Evolutionary conservation across 2,113 vertebrate species (phyloP).

Genomic region (Sebastes fasciatus): DNA sequence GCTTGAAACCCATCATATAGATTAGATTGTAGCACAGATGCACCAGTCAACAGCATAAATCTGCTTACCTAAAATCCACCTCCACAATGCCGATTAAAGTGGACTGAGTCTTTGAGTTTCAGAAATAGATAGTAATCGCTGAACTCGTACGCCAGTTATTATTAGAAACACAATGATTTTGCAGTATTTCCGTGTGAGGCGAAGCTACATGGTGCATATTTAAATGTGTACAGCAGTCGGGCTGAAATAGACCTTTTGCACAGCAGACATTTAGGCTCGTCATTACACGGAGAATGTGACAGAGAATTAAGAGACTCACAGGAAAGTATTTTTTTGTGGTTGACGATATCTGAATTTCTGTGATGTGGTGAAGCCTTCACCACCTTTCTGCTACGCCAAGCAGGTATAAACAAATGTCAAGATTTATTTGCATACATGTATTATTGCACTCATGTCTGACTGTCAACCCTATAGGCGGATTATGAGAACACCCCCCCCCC

Average conservation of each 20-base stretch:
- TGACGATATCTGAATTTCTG: not conserved
- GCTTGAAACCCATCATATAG: slow-evolving; percentile 60
- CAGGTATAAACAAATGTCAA: slow-evolving; percentile 15
- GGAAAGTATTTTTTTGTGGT: not conserved
- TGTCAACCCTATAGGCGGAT: not conserved
- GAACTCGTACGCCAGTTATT: slow-evolving; percentile 16
- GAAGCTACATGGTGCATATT: not conserved
- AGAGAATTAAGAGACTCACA: not conserved
- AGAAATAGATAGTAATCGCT: slow-evolving; percentile 41
- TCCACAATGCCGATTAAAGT: slow-evolving; percentile 60
- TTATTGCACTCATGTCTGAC: slow-evolving; percentile 17
- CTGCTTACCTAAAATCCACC: slow-evolving; percentile 56
- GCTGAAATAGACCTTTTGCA: not conserved
- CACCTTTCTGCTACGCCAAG: not conserved
- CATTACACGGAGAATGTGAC: not conserved
- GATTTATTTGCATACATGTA: slow-evolving; percentile 19
- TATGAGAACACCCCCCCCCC: not conserved
- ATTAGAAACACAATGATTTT: slow-evolving; percentile 7
- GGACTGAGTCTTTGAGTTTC: slow-evolving; percentile 31
- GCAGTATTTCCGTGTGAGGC: not conserved
- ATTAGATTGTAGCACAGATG: slow-evolving; percentile 61
- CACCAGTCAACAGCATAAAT: slow-evolving; percentile 49
- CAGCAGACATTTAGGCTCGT: not conserved
- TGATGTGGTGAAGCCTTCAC: not conserved
- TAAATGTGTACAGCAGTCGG: not conserved